phyloP scores from a whole-genome alignment of 2,888 invertebrate genomes.

The Philereme transversata region DNA sequence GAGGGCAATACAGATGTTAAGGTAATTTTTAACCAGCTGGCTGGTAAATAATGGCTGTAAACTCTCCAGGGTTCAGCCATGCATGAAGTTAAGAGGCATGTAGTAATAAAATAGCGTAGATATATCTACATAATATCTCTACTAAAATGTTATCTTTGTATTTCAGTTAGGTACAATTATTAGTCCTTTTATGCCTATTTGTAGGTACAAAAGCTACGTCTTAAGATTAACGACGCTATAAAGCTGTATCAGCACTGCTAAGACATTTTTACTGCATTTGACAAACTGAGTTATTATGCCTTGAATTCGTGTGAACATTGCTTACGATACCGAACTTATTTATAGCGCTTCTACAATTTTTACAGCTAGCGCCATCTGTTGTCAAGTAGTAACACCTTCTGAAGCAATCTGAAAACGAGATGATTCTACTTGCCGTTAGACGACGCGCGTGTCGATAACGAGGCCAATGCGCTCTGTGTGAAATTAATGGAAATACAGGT shows the following conservation, averaged over 20 bases:
- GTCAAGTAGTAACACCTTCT: slow-evolving; percentile 47
- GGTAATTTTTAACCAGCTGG: too few relatives aligned
- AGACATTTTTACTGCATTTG: slow-evolving; percentile 32
- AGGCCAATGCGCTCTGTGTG: slow-evolving; percentile 19
- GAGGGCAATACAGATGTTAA: too few relatives aligned
- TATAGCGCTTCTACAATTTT: slow-evolving; percentile 2
- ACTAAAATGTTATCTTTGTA: too few relatives aligned
- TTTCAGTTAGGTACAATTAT: too few relatives aligned
- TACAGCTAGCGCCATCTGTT: slow-evolving; percentile 42
- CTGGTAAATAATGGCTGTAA: too few relatives aligned
- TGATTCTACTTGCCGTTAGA: slow-evolving; percentile 39
- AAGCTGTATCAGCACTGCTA: slow-evolving; percentile 31
- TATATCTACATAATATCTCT: not conserved
- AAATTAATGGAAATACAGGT: not conserved
- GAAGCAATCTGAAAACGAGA: slow-evolving; percentile 6
- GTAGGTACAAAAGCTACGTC: slow-evolving; percentile 8
- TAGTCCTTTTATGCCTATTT: too few relatives aligned
- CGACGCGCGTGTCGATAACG: slow-evolving; percentile 22
- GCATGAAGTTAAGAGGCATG: slow-evolving; percentile 9
- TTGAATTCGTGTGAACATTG: slow-evolving; percentile 23
- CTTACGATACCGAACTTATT: slow-evolving; percentile 3
- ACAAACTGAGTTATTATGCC: slow-evolving; percentile 30
- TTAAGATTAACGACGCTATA: slow-evolving; percentile 35
- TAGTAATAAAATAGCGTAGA: not conserved
- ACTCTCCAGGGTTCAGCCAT: slow-evolving; percentile 2